Conservation (phyloP, 2,797 vertebrate genomes). For the Syngnathus acus region DNA sequence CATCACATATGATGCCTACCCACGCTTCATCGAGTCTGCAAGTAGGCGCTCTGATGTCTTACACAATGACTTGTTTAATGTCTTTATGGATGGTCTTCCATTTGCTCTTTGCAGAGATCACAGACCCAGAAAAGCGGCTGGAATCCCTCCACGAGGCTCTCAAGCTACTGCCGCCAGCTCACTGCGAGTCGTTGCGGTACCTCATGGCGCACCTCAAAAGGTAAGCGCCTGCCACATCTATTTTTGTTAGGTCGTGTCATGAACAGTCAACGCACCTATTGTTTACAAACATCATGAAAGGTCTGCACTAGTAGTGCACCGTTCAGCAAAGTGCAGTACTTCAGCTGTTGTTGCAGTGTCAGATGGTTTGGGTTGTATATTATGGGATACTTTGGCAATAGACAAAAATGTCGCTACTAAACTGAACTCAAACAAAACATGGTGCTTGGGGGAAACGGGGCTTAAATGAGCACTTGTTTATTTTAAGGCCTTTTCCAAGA, state of each 20-base stretch:
- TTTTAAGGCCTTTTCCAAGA: too few relatives aligned
- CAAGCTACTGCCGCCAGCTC: slow-evolving; percentile 90
- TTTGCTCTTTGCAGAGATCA: slow-evolving; percentile 72
- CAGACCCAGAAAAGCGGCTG: slow-evolving; percentile 85
- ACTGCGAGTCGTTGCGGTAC: slow-evolving; percentile 92
- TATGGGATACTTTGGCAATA: too few relatives aligned
- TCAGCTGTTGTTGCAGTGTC: too few relatives aligned
- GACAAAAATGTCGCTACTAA: too few relatives aligned
- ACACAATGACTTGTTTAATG: neutral
- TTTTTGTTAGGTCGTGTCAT: neutral
- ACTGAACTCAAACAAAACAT: too few relatives aligned
- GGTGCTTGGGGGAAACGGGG: too few relatives aligned
- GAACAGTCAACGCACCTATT: too few relatives aligned
- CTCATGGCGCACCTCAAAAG: slow-evolving; percentile 98
- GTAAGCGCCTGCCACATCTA: slow-evolving; percentile 44
- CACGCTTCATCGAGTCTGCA: slow-evolving; percentile 92
- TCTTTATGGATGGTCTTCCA: neutral
- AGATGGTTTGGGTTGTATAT: too few relatives aligned
- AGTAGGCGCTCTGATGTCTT: slow-evolving; percentile 71
- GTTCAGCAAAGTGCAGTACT: too few relatives aligned
- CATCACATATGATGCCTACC: slow-evolving; percentile 96
- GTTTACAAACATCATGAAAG: too few relatives aligned
- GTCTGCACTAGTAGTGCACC: too few relatives aligned
- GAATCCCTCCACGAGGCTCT: slow-evolving; percentile 91
- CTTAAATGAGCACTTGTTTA: neutral